These are phyloP conservation scores for Passer domesticus DNA, from an alignment of 2,113 vertebrate genomes.

Conservation along the genomic window DNA sequence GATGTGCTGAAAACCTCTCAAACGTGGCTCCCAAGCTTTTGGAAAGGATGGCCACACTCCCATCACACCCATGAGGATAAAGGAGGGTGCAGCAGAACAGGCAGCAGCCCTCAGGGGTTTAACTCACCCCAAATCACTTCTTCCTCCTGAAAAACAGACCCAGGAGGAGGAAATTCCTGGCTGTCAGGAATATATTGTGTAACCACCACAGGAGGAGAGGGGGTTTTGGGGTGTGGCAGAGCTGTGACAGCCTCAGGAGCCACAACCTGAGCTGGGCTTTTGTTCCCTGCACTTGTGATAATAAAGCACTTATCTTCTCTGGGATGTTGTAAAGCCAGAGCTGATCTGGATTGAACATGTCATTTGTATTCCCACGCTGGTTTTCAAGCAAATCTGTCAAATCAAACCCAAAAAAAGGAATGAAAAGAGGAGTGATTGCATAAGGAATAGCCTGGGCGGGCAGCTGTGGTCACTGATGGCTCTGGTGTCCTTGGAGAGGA, in stretches of 20 bases:
- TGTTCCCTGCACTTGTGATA: neutral
- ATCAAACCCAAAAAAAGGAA: neutral
- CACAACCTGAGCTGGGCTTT: neutral
- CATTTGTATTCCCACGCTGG: slow-evolving; percentile 52
- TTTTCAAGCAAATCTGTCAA: slow-evolving; percentile 46
- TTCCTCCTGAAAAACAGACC: neutral
- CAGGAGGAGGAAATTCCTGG: neutral
- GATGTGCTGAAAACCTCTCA: neutral
- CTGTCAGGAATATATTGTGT: neutral
- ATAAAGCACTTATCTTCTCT: neutral
- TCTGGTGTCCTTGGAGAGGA: neutral
- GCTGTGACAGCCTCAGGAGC: neutral
- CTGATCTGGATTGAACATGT: slow-evolving; percentile 59
- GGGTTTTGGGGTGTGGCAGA: neutral
- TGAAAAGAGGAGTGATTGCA: neutral
- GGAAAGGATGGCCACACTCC: neutral
- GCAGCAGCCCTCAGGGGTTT: neutral
- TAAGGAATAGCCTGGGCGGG: neutral
- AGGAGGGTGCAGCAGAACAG: neutral
- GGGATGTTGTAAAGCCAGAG: slow-evolving; percentile 20
- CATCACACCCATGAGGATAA: rapidly evolving
- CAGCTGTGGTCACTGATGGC: neutral
- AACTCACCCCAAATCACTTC: neutral
- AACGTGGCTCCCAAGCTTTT: neutral
- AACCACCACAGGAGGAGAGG: neutral